Conservation (phyloP, 2,797 vertebrate genomes). For the Cyclura pinguis region DNA sequence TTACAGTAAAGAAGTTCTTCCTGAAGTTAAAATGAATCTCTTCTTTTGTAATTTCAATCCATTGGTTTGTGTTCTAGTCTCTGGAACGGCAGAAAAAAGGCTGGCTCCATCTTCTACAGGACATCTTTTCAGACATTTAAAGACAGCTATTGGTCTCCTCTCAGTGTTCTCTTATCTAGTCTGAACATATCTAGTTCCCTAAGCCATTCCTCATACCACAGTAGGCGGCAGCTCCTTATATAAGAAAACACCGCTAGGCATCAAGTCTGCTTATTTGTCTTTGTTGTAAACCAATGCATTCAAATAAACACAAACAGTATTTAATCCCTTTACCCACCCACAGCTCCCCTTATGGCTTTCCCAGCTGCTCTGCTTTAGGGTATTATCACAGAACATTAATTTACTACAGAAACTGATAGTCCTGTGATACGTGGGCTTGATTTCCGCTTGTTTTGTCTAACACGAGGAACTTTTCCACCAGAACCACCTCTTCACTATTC, state of each 20-base stretch:
- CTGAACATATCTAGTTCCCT: no score
- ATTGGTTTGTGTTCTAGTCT: no score
- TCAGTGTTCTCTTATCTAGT: no score
- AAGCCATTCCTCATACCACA: not conserved
- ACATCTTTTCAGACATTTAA: no score
- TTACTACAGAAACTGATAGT: not conserved
- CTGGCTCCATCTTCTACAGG: no score
- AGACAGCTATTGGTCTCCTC: no score
- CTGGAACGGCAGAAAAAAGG: no score
- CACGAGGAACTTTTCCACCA: slow-evolving; percentile 2
- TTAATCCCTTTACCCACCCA: slow-evolving; percentile 30
- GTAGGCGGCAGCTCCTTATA: not conserved
- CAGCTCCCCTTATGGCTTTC: not conserved
- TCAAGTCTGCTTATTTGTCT: not conserved
- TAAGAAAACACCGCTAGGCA: not conserved
- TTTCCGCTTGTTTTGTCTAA: slow-evolving; percentile 30
- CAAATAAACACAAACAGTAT: slow-evolving; percentile 37
- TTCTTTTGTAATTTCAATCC: no score
- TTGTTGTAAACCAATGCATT: not conserved
- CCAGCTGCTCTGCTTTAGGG: slow-evolving; percentile 2
- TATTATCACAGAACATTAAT: not conserved
- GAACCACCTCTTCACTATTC: not conserved
- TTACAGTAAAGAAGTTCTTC: no score
- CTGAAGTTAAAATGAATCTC: no score
- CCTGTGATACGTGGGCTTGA: not conserved